Conservation (phyloP, 2,888 invertebrate genomes). For the Dioctria linearis region DNA sequence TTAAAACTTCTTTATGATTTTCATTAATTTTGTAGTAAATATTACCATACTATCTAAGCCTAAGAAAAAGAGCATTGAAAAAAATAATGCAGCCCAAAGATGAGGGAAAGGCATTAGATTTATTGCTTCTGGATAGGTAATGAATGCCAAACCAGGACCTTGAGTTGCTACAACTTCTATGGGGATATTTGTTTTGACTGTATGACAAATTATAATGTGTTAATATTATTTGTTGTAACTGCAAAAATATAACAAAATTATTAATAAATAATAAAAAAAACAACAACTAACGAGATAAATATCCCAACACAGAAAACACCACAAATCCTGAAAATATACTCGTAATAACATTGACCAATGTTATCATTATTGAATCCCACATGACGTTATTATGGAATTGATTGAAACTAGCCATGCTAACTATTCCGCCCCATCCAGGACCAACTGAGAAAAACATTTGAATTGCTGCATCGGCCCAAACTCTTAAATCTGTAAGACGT, state of each 20-base stretch:
- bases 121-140: conserved; percentile 86
- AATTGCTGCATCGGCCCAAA: conserved; percentile 94
- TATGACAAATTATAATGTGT: conserved; percentile 2
- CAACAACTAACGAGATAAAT: conserved; percentile 74
- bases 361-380: conserved; percentile 78
- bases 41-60: conserved; percentile 85
- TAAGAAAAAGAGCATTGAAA: conserved; percentile 85
- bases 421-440: conserved; percentile 88
- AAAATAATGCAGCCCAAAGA: conserved; percentile 84
- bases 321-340: conserved; percentile 86
- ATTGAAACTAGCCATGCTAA: conserved; percentile 90
- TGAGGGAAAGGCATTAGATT: conserved; percentile 82
- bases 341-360: conserved; percentile 81
- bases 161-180: conserved; percentile 84
- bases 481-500: conserved; percentile 82
- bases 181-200: conserved; percentile 79
- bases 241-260: neutral
- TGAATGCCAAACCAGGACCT: conserved; percentile 84
- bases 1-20: neutral
- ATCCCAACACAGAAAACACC: conserved; percentile 85
- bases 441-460: conserved; percentile 94
- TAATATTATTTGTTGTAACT: neutral
- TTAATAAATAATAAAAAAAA: neutral
- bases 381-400: conserved; percentile 80
- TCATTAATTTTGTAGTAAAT: neutral